Evolutionary conservation across 2,797 vertebrate genomes (phyloP), one percentile per base, ranked within the genome.

Genomic region (Labeo calbasu): DNA sequence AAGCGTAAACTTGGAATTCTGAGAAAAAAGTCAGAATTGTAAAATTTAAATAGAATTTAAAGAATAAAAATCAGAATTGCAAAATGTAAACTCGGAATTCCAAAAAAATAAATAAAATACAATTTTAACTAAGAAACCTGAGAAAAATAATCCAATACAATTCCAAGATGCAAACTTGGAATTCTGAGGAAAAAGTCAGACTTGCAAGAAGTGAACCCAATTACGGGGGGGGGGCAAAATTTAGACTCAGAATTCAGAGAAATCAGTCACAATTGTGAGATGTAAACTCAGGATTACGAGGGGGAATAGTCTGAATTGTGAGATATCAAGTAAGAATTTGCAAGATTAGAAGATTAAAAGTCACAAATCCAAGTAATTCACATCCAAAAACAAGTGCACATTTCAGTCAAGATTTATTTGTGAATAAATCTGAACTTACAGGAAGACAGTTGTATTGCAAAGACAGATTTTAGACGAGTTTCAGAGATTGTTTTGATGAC

Each of bases 381-480:
- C 12, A 10, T 53, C 36, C 17, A 65, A 9, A 32, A 43, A 86
- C 75, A 82, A 11, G 57, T 32, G 57, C 65, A 36, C 63, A 46
- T 69, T 79, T 76, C 79, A 32, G 48, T 50, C 5, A 73, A 92
- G 84, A 83, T 91, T 95, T 93, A 93, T 92, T 94, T 90, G 88
- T 57, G 90, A 94, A 91, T 94, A 91, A 94, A 93, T 93, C 89
- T 87, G 88, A 93, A 88, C 48, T 91, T 91, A 94, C 93, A 95
- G 95, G 94, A 95, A 95, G 95, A 96, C 94, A 86, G 87, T 92
- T 92, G 93, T 95, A 94, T 95, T 95, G 93, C 92, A 93, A 92
- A 93, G 92, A 94, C 92, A 91, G 89, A 92, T 91, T 88, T 53
- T 57, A 81, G 91, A 89, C 13, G 77, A 92, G 91, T 92, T 92